Base-by-base conservation (phyloP, 2,888 invertebrate genomes). In the Drosophila neotestacea region DNA sequence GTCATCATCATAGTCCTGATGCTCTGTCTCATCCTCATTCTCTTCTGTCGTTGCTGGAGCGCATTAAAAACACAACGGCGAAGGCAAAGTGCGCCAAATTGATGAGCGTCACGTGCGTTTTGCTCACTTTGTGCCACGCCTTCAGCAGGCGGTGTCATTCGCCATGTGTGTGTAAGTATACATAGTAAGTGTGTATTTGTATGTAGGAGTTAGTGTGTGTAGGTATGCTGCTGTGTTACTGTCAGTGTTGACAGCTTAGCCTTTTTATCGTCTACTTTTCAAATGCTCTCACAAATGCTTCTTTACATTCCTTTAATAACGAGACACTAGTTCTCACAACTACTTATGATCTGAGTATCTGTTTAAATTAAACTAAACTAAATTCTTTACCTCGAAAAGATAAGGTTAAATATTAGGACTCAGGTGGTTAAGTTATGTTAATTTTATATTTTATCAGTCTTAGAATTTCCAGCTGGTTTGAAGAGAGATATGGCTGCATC, bases 51-150 rank as follows among this genome's bases (percentile, higher is more conserved):
- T 70, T 60, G 63, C 44, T 52, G 63, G 39, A 85, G 89, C 88
- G 84, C 84, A 84, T 84, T 89, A 84, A 89, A 88, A 75, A 79
- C 77, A 82, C 69, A 77, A 67, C 61, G 80, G 79, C 73, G 59
- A 79, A 77, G 77, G 70, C 90, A 89, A 90, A 88, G 89, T 90
- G 84, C 88, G 85, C 81, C 74, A 85, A 91, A 90, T 88, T 90
- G 88, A 90, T 90, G 90, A 82, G 89, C 84, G 82, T 84, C 90
- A 91, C 91, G 91, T 90, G 91, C 90, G 87, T 84, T 88, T 85
- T 82, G 80, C 71, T 82, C 90, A 73, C 75, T 73, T 68, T 77
- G 54, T 77, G 68, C 76, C 69, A 70, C 70, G 79, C 85, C 79
- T 67, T 46, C 77, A 64, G 70, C 58, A 54, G 65, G 27, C 72